Base-by-base conservation (phyloP, 2,888 invertebrate genomes). In the Podotricha telesiphe region DNA sequence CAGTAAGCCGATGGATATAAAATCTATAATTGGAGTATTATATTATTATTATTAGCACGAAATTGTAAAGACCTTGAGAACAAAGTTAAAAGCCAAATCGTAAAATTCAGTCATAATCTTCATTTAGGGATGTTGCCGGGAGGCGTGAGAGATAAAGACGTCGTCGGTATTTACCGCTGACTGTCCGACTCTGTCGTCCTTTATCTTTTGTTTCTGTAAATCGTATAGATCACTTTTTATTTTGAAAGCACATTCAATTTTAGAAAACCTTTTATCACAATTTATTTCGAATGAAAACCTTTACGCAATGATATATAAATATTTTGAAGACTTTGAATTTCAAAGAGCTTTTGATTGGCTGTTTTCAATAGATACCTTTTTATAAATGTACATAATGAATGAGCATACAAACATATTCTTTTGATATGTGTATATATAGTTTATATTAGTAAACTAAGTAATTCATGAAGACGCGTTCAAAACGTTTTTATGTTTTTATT, bases 51-150 rank as follows among this genome's bases (percentile, higher is more conserved):
- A 17, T 34, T 4, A 37, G 22, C 4, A 63, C 10, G 40, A 51
- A 37, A 20, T 58, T 58, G 40, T 48, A 56, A 48, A 20, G 34
- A 65, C 28, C 40, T 58, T 64, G 42, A 58, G 28, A 50, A 34
- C 40, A 45, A 61, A 65, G 61, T 42, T 62, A 56, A 69, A 69
- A 65, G 47, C 22, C 48, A 55, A 40, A 53, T 45, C 65, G 69
- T 69, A 65, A 65, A 69, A 68, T 59, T 65, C 37, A 17, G 51
- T 65, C 51, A 50, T 68, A 65, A 68, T 68, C 64, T 59, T 51
- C 45, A 68, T 51, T 37, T 59, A 68, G 64, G 68, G 64, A 65
- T 65, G 58, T 68, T 58, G 64, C 68, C 58, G 40, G 58, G 64
- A 65, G 64, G 51, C 64, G 20, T 50, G n/a, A 50, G 42, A 64